Conservation (phyloP, 2,113 vertebrate species). For the Stictonetta naevosa region DNA sequence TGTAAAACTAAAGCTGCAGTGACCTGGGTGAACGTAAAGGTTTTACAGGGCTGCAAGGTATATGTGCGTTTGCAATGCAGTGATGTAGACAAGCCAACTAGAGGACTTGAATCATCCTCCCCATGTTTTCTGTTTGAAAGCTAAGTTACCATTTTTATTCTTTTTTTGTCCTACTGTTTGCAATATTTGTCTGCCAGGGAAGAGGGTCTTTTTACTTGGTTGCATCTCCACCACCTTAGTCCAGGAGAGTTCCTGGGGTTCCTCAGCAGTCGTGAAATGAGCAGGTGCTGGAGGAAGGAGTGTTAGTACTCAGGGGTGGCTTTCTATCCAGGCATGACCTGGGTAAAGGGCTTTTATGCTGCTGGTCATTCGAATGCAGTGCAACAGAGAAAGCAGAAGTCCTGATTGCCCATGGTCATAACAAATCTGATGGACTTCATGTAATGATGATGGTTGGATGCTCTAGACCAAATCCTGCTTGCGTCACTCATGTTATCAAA, state of each 20-base stretch:
- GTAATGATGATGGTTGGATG: background rate
- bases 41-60: constrained; percentile 32
- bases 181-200: background rate
- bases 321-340: background rate
- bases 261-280: background rate
- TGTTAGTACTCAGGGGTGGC: background rate
- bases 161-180: background rate
- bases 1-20: constrained; percentile 54
- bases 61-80: background rate
- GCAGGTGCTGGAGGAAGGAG: background rate
- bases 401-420: background rate
- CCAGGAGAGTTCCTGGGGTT: background rate
- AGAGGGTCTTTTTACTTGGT: background rate
- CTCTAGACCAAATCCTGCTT: background rate
- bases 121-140: background rate
- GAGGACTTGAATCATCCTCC: background rate
- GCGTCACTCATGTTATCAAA: background rate
- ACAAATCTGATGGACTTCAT: background rate
- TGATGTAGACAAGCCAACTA: background rate
- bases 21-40: constrained; percentile 18
- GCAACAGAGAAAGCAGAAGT: background rate
- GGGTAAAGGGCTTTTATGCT: background rate
- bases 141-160: background rate
- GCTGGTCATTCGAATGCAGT: background rate
- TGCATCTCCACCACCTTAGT: background rate